Percentiles rank a stretch among this genome's conserved stretches.
phyloP scores from a whole-genome alignment of 1,140 invertebrate genomes.

The Hyphantria cunea region DNA sequence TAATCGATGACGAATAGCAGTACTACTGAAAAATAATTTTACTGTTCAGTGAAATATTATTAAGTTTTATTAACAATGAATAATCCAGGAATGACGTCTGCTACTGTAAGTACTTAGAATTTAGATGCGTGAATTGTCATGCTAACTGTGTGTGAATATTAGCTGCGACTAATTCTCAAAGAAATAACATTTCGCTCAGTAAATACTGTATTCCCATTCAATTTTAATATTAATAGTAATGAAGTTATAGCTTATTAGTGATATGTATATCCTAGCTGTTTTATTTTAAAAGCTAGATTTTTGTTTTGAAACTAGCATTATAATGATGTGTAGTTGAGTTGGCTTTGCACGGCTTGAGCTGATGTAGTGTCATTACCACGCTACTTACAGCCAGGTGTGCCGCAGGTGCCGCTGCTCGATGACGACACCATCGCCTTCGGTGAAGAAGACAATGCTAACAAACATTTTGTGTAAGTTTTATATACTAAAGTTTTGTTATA shows the following conservation, averaged over 20 bases:
- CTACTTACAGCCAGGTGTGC: slow-evolving; percentile 80
- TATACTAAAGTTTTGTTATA: not conserved
- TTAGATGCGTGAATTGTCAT: not conserved
- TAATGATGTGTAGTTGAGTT: slow-evolving; percentile 20
- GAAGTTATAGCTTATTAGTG: slow-evolving; percentile 8
- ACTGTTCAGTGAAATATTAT: too few relatives aligned
- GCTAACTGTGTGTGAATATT: too few relatives aligned
- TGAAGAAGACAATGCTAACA: slow-evolving; percentile 88
- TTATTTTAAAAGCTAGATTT: slow-evolving; percentile 41
- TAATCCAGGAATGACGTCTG: slow-evolving; percentile 60
- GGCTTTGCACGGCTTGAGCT: slow-evolving; percentile 78
- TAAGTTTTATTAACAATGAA: slow-evolving; percentile 30
- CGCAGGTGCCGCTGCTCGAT: slow-evolving; percentile 89
- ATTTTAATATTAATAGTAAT: too few relatives aligned
- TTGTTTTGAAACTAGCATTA: not conserved
- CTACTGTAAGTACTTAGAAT: slow-evolving; percentile 56
- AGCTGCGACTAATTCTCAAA: too few relatives aligned
- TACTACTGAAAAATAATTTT: not conserved
- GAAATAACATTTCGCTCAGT: too few relatives aligned
- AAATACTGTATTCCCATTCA: too few relatives aligned
- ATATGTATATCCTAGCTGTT: slow-evolving; percentile 32
- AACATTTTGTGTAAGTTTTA: slow-evolving; percentile 71
- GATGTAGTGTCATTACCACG: slow-evolving; percentile 56
- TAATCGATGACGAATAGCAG: slow-evolving; percentile 22
- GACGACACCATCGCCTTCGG: slow-evolving; percentile 94